A percentile compares a stretch with the other conserved stretches of the same genome.
phyloP scores from a whole-genome alignment of 1,140 invertebrate genomes.

The Dendroctonus valens region DNA sequence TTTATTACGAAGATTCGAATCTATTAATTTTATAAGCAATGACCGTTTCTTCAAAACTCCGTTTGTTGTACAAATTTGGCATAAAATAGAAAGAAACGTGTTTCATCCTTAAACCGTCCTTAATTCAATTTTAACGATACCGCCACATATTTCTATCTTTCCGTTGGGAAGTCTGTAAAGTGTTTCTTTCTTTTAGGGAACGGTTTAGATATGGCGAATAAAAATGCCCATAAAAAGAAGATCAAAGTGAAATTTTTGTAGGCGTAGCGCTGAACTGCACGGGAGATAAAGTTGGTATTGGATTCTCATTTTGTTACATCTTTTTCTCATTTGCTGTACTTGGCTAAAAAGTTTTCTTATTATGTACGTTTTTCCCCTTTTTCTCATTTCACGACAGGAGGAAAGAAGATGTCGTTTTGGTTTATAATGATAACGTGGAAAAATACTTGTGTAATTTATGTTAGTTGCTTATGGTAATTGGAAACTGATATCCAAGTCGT shows the following conservation, averaged over 20 bases:
- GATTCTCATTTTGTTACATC: conserved; percentile 9
- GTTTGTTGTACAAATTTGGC: too few species aligned
- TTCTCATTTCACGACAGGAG: neutral
- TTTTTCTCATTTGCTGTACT: conserved; percentile 2
- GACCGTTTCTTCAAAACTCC: too few species aligned
- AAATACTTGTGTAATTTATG: too few species aligned
- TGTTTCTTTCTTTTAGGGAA: conserved; percentile 3
- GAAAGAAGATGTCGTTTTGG: too few species aligned
- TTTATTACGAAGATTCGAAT: too few species aligned
- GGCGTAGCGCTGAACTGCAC: neutral
- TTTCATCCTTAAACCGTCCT: neutral
- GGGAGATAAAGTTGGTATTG: conserved; percentile 7
- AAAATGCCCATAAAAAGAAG: conserved; percentile 12
- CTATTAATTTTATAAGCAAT: too few species aligned
- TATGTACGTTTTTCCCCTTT: neutral
- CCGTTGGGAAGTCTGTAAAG: neutral
- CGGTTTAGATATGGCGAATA: conserved; percentile 8
- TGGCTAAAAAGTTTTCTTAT: neutral
- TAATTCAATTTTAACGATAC: conserved; percentile 12
- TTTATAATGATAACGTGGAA: too few species aligned
- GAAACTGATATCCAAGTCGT: too few species aligned
- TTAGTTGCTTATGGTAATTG: too few species aligned
- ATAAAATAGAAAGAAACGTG: too few species aligned
- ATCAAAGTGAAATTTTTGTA: conserved; percentile 14
- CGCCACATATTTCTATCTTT: conserved; percentile 1